Base-by-base conservation (phyloP, 2,888 invertebrate genomes). In the Athrips mouffetella region DNA sequence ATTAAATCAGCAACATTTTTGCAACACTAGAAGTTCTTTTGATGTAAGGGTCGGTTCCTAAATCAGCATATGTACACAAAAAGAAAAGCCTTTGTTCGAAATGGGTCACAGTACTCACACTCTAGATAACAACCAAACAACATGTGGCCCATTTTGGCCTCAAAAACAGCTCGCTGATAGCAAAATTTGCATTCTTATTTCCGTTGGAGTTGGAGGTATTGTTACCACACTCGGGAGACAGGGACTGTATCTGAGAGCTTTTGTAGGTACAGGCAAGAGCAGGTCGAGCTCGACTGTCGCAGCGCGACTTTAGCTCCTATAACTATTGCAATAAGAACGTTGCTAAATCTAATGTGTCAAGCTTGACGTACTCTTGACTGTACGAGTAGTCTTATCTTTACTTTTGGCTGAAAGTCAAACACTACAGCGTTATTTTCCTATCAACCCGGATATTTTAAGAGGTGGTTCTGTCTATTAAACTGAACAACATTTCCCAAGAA, bases 111-210 rank as follows among this genome's bases (percentile, higher is more conserved):
- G 13, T n/a, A 31, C 15, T 11, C 11, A 15, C n/a, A 37, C 37
- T 8, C 37, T n/a, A 37, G 37, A 21, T 33, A 33, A 33, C 37
- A 37, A 37, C 21, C n/a, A 15, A 33, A 33, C 37, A 37, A 37
- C 21, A 18, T 37, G 37, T 40, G 40, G 29, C 42, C 29, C 16
- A 42, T 42, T 42, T 18, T 25, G 29, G 42, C 11, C 29, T 18
- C 15, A 23, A 18, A 42, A 42, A 42, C n/a, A n/a, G 29, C 29
- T 18, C 16, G 41, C 16, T 16, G 15, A 29, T 27, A 29, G 10
- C 18, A 13, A 7, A 16, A 29, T 42, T 42, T 42, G 42, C 42
- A 42, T 42, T 29, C 29, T 42, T 42, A 42, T 42, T 37, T 37
- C n/a, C 37, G 5, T 20, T 18, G 18, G 27, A 27, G 5, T 20